Percentiles rank a stretch among this genome's conserved stretches.
Evolutionary conservation across 1,140 invertebrate genomes (phyloP).

Genomic region (Drosophila pallidifrons): DNA sequence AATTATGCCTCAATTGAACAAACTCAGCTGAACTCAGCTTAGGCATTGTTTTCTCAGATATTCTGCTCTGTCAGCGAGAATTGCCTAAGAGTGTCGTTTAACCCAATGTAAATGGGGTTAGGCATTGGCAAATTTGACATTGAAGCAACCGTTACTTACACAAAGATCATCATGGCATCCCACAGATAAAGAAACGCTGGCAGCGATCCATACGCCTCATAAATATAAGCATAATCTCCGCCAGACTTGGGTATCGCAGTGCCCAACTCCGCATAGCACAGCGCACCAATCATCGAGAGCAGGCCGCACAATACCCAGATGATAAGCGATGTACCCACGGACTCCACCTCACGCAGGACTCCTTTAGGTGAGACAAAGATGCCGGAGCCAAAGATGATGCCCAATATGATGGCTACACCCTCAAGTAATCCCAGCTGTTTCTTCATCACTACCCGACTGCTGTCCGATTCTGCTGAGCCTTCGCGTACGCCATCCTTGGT

Average conservation of each 20-base stretch:
- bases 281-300: constrained; percentile 94
- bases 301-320: constrained; percentile 96
- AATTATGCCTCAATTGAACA: constrained; percentile 33
- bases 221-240: constrained; percentile 97
- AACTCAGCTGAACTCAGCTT: background rate
- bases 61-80: constrained; percentile 5
- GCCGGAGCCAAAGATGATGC: constrained; percentile 95
- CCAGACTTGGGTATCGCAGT: constrained; percentile 93
- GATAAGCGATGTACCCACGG: constrained; percentile 93
- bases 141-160: constrained; percentile 86
- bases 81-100: constrained; percentile 10
- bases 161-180: constrained; percentile 93
- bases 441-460: constrained; percentile 88
- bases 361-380: constrained; percentile 99
- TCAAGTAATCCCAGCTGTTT: constrained; percentile 93
- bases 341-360: constrained; percentile 94
- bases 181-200: constrained; percentile 97
- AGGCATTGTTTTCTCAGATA: background rate
- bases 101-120: constrained; percentile 32
- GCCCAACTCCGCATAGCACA: constrained; percentile 98
- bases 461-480: constrained; percentile 73
- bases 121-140: background rate
- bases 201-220: constrained; percentile 95
- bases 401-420: constrained; percentile 94
- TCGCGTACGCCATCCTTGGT: constrained; percentile 47